Evolutionary conservation across 2,113 vertebrate genomes (phyloP).

Genomic region (Pterocles orientalis): DNA sequence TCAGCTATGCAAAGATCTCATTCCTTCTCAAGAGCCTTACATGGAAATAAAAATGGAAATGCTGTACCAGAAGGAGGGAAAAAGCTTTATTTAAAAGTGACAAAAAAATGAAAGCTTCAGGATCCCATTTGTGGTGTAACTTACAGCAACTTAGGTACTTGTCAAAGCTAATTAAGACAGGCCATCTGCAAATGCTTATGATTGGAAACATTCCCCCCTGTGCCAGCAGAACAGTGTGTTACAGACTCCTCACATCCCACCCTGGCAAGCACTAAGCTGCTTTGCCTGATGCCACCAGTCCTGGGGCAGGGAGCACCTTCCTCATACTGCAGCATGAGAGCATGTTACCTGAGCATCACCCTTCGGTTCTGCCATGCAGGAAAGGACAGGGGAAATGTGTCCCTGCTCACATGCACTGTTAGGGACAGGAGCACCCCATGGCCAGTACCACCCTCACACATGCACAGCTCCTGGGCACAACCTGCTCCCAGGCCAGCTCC

Average conservation of each 20-base stretch:
- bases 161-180: conserved; percentile 55
- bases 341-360: fast-evolving
- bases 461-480: background rate
- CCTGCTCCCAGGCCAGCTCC: background rate
- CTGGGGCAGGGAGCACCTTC: background rate
- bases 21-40: conserved; percentile 26
- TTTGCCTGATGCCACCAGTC: background rate
- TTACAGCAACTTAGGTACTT: conserved; percentile 55
- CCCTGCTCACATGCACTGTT: fast-evolving
- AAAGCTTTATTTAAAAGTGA: conserved; percentile 19
- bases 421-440: background rate
- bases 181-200: conserved; percentile 13
- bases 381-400: background rate
- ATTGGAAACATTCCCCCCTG: background rate
- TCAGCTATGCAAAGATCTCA: background rate
- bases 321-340: background rate
- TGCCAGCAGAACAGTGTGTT: background rate
- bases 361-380: background rate
- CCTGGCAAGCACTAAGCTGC: background rate
- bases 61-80: background rate
- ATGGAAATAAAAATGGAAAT: conserved; percentile 27
- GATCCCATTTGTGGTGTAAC: conserved; percentile 38
- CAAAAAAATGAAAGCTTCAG: conserved; percentile 22
- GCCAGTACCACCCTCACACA: background rate
- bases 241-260: background rate